These are phyloP conservation scores for Scortum barcoo DNA, from an alignment of 2,113 vertebrate species.

Conservation along the genomic window DNA sequence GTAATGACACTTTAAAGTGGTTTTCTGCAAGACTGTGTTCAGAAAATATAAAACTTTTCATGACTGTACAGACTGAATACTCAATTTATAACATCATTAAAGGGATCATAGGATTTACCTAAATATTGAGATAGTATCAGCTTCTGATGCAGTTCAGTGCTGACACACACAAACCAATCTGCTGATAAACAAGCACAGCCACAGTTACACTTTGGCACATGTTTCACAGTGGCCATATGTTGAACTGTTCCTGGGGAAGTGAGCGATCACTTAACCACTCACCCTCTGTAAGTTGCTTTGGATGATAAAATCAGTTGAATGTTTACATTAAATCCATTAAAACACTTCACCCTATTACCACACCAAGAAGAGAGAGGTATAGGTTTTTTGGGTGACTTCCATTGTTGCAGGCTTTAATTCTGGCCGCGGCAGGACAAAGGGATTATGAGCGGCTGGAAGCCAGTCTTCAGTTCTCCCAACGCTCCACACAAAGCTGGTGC, in stretches of 20 bases:
- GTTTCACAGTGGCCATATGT: neutral
- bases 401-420: slow-evolving; percentile 78
- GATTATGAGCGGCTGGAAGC: slow-evolving; percentile 75
- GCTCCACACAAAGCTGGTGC: slow-evolving; percentile 75
- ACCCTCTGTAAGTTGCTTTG: neutral
- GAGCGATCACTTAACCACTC: neutral
- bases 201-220: neutral
- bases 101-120: neutral
- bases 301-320: neutral
- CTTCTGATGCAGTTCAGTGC: neutral
- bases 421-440: slow-evolving; percentile 76
- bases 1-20: slow-evolving; percentile 20
- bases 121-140: neutral
- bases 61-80: neutral
- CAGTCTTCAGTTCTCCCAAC: slow-evolving; percentile 72
- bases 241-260: neutral
- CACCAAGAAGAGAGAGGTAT: slow-evolving; percentile 34
- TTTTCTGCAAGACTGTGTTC: slow-evolving; percentile 32
- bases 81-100: slow-evolving; percentile 14
- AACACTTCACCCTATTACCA: slow-evolving; percentile 12
- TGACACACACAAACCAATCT: neutral
- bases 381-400: slow-evolving; percentile 70
- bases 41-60: slow-evolving; percentile 18
- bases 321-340: slow-evolving; percentile 7
- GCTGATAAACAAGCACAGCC: neutral